These are phyloP conservation scores for Porites divaricata DNA, from an alignment of 92 coral and sea anemone species.

Conservation along the genomic window DNA sequence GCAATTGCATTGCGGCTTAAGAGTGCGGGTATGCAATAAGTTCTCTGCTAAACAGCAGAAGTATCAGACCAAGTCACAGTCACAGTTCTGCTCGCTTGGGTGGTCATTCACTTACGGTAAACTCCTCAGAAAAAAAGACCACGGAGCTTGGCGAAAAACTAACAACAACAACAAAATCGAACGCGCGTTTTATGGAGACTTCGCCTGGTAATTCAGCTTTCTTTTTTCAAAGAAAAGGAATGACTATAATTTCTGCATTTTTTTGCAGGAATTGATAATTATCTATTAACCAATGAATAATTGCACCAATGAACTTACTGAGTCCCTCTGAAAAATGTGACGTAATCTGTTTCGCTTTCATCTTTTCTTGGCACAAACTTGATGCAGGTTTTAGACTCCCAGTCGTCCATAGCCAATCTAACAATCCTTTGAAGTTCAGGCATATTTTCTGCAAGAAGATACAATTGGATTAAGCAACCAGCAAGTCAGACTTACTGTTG, in stretches of 20 bases:
- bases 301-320: slow-evolving; percentile 61
- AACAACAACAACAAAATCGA: background rate
- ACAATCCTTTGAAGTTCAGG: slow-evolving; percentile 63
- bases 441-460: slow-evolving; percentile 62
- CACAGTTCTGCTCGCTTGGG: background rate
- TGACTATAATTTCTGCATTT: background rate
- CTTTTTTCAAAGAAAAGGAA: background rate
- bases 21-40: too few relatives aligned
- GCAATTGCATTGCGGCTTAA: too few relatives aligned
- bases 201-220: too few relatives aligned
- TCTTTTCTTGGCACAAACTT: slow-evolving; percentile 59
- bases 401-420: slow-evolving; percentile 67
- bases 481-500: too few relatives aligned
- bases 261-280: background rate
- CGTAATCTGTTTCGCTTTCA: slow-evolving; percentile 64
- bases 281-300: background rate
- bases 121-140: background rate
- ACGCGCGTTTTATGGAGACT: background rate
- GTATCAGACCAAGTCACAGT: too few relatives aligned
- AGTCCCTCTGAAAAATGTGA: slow-evolving; percentile 80
- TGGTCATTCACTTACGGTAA: background rate
- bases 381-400: slow-evolving; percentile 76
- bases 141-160: background rate
- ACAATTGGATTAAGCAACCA: background rate
- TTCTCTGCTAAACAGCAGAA: too few relatives aligned